Evolutionary conservation across 2,888 invertebrate genomes (phyloP), one percentile per base, ranked within the genome.

Genomic region (Rhodophaea formosa): DNA sequence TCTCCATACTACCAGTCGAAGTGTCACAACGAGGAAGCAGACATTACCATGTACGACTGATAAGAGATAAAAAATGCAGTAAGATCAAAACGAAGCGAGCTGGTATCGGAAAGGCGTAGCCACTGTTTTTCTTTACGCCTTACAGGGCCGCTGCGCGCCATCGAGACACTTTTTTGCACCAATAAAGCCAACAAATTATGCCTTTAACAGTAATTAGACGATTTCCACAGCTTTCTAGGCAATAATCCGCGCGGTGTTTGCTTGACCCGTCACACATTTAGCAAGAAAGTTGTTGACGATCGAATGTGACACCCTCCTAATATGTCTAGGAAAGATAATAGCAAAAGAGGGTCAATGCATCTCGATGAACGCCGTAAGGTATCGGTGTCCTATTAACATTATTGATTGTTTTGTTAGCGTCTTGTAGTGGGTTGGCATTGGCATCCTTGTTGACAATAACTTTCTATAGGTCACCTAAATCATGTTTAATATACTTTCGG

Each of bases 141-240:
- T 62, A 58, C 59, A 68, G 65, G 68, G 70, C 54, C 44, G 43
- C 30, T 57, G 62, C 64, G 57, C 51, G 58, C 47, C 30, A 53
- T 32, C 61, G 56, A 61, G 58, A 65, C 62, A 62, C 67, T 65
- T 69, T 70, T 69, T 70, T 69, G 63, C 57, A 43, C 61, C 60
- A 65, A 62, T 66, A 62, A 66, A 65, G 65, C 62, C 64, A 68
- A 65, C 71, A 67, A 68, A 70, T 71, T 67, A 68, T 62, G 58
- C 64, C 65, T 69, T 65, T 67, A 70, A 59, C 58, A 65, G 69
- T 64, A 66, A 69, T 70, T 66, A 68, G 64, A 65, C 59, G 54
- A 60, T 63, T 56, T 61, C 57, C 61, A 60, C 59, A 39, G 55
- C 68, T 68, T 66, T 66, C 68, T 68, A 66, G 57, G 59, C 58